A percentile compares a stretch with the other conserved stretches of the same genome.
Evolutionary conservation across 2,797 vertebrate species (phyloP).

Genomic region (Chelonia mydas): DNA sequence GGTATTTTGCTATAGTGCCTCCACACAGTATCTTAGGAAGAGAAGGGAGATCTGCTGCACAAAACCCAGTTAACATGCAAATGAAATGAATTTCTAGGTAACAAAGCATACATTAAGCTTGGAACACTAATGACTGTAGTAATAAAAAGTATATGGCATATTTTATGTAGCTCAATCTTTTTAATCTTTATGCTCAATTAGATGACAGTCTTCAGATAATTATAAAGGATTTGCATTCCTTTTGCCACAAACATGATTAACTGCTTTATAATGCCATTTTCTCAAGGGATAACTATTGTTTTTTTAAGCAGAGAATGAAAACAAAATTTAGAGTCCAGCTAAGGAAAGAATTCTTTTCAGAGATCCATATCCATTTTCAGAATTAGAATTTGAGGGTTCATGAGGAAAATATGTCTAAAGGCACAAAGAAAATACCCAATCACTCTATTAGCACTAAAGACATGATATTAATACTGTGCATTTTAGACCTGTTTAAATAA

Average conservation of each 20-base stretch:
- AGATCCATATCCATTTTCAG: background rate
- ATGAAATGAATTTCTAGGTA: slow-evolving; percentile 75
- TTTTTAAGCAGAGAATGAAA: too few relatives aligned
- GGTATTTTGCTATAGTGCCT: slow-evolving; percentile 24
- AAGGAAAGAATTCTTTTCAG: background rate
- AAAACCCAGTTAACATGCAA: slow-evolving; percentile 79
- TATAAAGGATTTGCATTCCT: slow-evolving; percentile 45
- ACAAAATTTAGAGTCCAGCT: background rate
- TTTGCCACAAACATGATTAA: slow-evolving; percentile 58
- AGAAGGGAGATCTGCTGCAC: slow-evolving; percentile 50
- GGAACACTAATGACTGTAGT: slow-evolving; percentile 65
- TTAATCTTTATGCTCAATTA: slow-evolving; percentile 68
- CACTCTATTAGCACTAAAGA: background rate
- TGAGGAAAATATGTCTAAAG: background rate
- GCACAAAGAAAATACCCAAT: background rate
- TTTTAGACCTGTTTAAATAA: background rate
- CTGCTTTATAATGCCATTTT: background rate
- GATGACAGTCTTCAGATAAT: slow-evolving; percentile 46
- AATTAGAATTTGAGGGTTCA: background rate
- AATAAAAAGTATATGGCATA: slow-evolving; percentile 67
- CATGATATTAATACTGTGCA: background rate
- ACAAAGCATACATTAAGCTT: slow-evolving; percentile 68
- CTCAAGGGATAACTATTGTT: background rate
- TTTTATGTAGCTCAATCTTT: slow-evolving; percentile 66
- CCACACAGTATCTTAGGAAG: slow-evolving; percentile 37